phyloP scores from a whole-genome alignment of 2,888 invertebrate species.

The Cheilosia impressa region DNA sequence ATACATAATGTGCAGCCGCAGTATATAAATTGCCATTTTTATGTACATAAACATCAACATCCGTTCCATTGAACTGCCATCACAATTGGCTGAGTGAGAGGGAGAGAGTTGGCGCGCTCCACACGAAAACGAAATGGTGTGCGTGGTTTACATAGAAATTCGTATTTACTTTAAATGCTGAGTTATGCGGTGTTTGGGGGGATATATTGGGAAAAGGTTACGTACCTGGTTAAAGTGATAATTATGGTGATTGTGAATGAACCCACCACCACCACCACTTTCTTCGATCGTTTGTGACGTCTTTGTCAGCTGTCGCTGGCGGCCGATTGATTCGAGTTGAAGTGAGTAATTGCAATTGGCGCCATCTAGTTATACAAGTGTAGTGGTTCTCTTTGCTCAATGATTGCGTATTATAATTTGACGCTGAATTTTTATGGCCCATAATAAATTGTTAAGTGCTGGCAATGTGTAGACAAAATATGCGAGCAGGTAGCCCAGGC shows the following conservation, averaged over 20 bases:
- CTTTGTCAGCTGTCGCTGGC: neutral
- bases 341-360: constrained; percentile 41
- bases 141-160: constrained; percentile 2
- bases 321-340: neutral
- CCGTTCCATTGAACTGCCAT: constrained; percentile 34
- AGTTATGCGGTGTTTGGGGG: constrained; percentile 23
- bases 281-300: constrained; percentile 37
- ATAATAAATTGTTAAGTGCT: neutral
- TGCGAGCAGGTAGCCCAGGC: neutral
- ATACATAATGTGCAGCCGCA: constrained; percentile 36
- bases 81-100: neutral
- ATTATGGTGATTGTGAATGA: constrained; percentile 17
- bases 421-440: neutral
- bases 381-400: too few species aligned
- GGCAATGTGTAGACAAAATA: too few species aligned
- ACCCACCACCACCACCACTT: constrained; percentile 23
- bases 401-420: constrained; percentile 7
- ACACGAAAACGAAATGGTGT: neutral
- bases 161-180: constrained; percentile 13
- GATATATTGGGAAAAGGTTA: constrained; percentile 31
- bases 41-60: constrained; percentile 10
- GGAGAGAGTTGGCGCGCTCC: neutral
- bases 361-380: constrained; percentile 45
- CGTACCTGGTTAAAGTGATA: constrained; percentile 23
- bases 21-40: constrained; percentile 25